These are phyloP conservation scores for Poeciliopsis prolifica DNA, from an alignment of 2,113 vertebrate genomes.

Conservation along the genomic window DNA sequence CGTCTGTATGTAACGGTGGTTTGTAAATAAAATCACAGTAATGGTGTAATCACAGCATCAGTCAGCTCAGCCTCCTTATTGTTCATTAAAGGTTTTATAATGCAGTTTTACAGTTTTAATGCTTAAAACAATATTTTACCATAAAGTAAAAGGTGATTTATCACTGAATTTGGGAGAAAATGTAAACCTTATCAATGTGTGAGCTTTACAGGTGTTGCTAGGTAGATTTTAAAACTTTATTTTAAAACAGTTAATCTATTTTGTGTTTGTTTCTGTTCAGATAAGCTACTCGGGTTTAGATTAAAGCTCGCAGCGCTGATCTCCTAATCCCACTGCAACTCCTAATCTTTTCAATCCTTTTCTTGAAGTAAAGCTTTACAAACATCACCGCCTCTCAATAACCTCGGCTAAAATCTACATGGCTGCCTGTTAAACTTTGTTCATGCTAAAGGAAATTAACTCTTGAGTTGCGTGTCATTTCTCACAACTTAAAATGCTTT, in stretches of 20 bases:
- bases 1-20: neutral
- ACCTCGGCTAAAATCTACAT: constrained; percentile 32
- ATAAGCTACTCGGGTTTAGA: neutral
- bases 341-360: neutral
- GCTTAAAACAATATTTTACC: neutral
- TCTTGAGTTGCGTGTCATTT: constrained; percentile 61
- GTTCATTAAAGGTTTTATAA: neutral
- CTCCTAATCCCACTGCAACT: neutral
- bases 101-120: neutral
- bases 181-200: neutral
- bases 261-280: neutral
- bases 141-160: neutral
- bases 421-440: constrained; percentile 36
- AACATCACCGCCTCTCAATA: constrained; percentile 21
- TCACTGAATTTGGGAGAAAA: neutral
- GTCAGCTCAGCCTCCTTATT: neutral
- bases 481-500: constrained; percentile 44
- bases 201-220: constrained; percentile 2
- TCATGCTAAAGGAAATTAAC: constrained; percentile 65
- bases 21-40: neutral
- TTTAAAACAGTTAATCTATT: neutral
- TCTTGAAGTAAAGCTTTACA: neutral
- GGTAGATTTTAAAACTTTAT: neutral
- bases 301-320: neutral
- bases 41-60: neutral